Evolutionary conservation across 2,797 vertebrate genomes (phyloP).

Genomic region (Chrosomus eos): DNA sequence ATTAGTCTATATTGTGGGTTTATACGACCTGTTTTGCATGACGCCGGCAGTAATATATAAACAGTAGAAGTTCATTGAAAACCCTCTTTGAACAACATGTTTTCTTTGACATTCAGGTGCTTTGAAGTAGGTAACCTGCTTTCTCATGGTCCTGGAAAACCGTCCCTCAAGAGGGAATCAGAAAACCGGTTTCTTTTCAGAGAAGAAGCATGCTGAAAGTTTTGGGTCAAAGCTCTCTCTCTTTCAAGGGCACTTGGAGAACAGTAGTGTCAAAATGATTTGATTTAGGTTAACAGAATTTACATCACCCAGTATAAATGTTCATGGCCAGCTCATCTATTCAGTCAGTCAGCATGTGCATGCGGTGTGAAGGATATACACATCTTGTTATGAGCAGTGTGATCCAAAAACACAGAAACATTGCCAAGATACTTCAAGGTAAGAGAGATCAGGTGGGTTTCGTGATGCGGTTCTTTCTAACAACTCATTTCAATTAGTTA

Average conservation of each 20-base stretch:
- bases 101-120: conserved; percentile 36
- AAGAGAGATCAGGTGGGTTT: neutral
- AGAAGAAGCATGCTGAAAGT: conserved; percentile 17
- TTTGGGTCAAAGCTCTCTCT: conserved; percentile 36
- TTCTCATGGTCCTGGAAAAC: conserved; percentile 42
- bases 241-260: conserved; percentile 52
- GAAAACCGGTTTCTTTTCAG: conserved; percentile 50
- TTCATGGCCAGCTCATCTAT: conserved; percentile 33
- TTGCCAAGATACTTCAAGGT: neutral
- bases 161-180: conserved; percentile 27
- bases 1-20: conserved; percentile 22
- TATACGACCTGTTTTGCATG: conserved; percentile 24
- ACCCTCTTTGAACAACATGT: neutral
- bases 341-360: conserved; percentile 35
- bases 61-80: neutral
- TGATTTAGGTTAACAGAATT: conserved; percentile 53
- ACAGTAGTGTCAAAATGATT: conserved; percentile 39
- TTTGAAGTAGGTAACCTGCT: conserved; percentile 50
- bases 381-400: conserved; percentile 43
- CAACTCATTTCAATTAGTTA: neutral
- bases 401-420: conserved; percentile 46
- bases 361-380: conserved; percentile 30
- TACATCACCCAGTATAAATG: conserved; percentile 22
- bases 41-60: neutral
- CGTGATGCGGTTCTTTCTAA: neutral